phyloP scores from a whole-genome alignment of 2,113 vertebrate genomes.

The Trichomycterus rosablanca region DNA sequence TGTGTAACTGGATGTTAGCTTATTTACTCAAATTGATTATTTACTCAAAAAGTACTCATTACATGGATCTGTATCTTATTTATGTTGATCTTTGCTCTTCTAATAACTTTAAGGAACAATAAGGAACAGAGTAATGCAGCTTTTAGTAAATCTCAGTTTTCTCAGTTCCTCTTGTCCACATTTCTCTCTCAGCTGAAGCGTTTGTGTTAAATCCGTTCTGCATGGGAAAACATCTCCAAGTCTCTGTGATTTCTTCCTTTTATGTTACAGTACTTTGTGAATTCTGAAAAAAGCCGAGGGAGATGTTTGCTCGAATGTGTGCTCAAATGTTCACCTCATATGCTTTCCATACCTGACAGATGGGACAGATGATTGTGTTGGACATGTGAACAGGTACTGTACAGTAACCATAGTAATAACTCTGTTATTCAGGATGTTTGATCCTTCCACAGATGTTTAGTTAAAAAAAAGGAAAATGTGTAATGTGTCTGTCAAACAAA shows the following conservation, averaged over 20 bases:
- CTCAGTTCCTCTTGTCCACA: slow-evolving; percentile 6
- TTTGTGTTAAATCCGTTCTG: slow-evolving; percentile 19
- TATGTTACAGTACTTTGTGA: slow-evolving; percentile 53
- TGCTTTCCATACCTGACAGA: slow-evolving; percentile 49
- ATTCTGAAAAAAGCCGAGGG: slow-evolving; percentile 17
- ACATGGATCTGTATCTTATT: too few species aligned
- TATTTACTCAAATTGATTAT: too few species aligned
- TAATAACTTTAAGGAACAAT: slow-evolving; percentile 1
- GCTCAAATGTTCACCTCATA: too few species aligned
- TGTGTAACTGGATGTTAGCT: too few species aligned
- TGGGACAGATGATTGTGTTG: slow-evolving; percentile 56
- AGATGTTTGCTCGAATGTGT: slow-evolving; percentile 45
- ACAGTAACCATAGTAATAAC: slow-evolving; percentile 49
- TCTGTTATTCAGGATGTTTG: slow-evolving; percentile 39
- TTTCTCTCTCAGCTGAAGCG: slow-evolving; percentile 5
- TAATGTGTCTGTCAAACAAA: slow-evolving; percentile 44
- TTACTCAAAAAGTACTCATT: too few species aligned
- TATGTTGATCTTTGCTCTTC: not conserved
- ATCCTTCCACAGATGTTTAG: slow-evolving; percentile 42
- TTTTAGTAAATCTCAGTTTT: slow-evolving; percentile 20
- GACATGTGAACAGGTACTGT: slow-evolving; percentile 54
- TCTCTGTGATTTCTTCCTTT: slow-evolving; percentile 27
- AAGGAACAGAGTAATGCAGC: slow-evolving; percentile 12
- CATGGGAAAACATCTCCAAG: slow-evolving; percentile 31
- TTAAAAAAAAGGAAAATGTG: slow-evolving; percentile 47